Evolutionary conservation across 2,888 invertebrate genomes (phyloP).

Genomic region (Melitaea athalia): DNA sequence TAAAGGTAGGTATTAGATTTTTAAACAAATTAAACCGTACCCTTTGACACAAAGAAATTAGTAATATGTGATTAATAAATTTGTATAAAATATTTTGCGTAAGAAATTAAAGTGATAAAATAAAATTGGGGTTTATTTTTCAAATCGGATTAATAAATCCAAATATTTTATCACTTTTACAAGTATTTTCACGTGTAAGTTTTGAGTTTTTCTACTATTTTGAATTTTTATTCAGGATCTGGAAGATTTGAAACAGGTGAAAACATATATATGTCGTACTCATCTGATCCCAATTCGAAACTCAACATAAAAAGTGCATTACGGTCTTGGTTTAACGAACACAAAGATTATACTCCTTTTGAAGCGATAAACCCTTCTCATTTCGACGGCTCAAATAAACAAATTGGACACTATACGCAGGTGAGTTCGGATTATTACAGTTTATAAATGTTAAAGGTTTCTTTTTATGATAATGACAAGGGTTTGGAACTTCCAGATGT

Average conservation of each 20-base stretch:
- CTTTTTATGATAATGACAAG: background rate
- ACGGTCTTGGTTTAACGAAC: constrained; percentile 62
- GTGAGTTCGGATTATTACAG: constrained; percentile 42
- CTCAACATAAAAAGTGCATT: constrained; percentile 51
- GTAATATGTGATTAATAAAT: too few species aligned
- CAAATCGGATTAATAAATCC: too few species aligned
- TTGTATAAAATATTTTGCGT: too few species aligned
- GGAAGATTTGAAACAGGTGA: constrained; percentile 63
- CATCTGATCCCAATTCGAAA: constrained; percentile 46
- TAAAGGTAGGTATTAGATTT: too few species aligned
- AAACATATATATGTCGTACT: constrained; percentile 59
- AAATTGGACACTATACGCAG: constrained; percentile 73
- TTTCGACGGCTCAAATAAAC: constrained; percentile 45
- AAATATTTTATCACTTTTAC: too few species aligned
- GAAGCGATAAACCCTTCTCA: constrained; percentile 48
- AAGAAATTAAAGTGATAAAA: too few species aligned
- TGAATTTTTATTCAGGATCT: constrained; percentile 51
- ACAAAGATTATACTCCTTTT: constrained; percentile 57
- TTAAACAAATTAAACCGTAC: too few species aligned
- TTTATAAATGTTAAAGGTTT: background rate
- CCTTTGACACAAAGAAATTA: too few species aligned
- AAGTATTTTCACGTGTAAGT: too few species aligned
- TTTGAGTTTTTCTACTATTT: background rate
- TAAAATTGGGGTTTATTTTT: too few species aligned
- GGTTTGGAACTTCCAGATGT: background rate